Evolutionary conservation across 1,140 invertebrate species (phyloP).

Genomic region (Drosophila virilis): DNA sequence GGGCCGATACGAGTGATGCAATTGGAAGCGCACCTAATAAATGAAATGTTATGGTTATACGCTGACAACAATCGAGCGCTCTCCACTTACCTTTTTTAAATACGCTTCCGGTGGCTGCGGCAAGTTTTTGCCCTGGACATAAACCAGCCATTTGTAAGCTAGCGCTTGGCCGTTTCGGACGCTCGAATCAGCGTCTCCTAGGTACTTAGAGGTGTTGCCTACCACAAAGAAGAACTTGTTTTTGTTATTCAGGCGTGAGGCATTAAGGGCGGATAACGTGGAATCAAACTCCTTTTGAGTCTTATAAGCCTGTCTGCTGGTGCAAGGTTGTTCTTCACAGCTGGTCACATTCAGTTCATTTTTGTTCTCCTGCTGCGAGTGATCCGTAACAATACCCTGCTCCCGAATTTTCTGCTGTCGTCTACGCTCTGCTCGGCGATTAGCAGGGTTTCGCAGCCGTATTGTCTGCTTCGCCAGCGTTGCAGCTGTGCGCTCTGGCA

Average conservation of each 20-base stretch:
- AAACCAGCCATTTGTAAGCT: conserved; percentile 96
- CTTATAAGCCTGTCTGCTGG: conserved; percentile 57
- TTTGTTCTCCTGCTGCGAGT: conserved; percentile 49
- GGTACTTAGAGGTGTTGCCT: conserved; percentile 95
- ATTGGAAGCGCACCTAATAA: conserved; percentile 88
- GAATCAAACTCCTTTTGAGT: conserved; percentile 57
- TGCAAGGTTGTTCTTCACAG: conserved; percentile 57
- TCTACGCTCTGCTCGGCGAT: conserved; percentile 53
- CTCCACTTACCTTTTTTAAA: conserved; percentile 87
- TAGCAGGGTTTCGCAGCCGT: conserved; percentile 55
- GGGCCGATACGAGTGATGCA: conserved; percentile 95
- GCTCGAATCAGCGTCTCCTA: conserved; percentile 85
- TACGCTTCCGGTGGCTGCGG: conserved; percentile 86
- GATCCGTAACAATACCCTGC: conserved; percentile 76
- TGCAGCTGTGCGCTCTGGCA: conserved; percentile 84
- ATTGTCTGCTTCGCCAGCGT: conserved; percentile 84
- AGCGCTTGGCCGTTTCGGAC: conserved; percentile 85
- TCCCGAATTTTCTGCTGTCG: conserved; percentile 61
- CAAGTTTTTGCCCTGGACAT: conserved; percentile 87
- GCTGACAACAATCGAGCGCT: neutral
- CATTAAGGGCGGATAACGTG: conserved; percentile 47
- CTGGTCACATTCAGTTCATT: conserved; percentile 7
- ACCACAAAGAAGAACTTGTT: conserved; percentile 86
- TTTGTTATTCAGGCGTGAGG: conserved; percentile 74
- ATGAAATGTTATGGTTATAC: neutral